Conservation (phyloP, 2,888 invertebrate genomes). For the Drosophila neonasuta region DNA sequence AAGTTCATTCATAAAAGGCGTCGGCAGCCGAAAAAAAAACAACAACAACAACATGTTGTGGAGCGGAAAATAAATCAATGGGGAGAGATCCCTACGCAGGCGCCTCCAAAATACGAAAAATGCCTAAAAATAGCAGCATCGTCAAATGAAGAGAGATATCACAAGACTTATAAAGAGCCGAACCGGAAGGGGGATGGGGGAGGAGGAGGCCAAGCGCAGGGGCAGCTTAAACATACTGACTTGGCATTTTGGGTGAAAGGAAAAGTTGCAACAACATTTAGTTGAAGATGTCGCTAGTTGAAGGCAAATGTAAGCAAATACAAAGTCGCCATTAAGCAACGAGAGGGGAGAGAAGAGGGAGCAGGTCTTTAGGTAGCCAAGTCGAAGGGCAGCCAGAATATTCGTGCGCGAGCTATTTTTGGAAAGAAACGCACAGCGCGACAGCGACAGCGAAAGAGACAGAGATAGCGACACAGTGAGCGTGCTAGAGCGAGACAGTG, state of each 20-base stretch:
- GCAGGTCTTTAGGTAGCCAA: constrained; percentile 1
- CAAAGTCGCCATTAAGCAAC: constrained; percentile 2
- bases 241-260: constrained; percentile 45
- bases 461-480: background rate
- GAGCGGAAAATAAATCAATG: constrained; percentile 50
- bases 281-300: constrained; percentile 35
- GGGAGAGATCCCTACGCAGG: constrained; percentile 42
- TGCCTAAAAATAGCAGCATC: constrained; percentile 44
- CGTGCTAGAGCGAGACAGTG: constrained; percentile 12
- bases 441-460: background rate
- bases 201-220: background rate
- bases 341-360: background rate
- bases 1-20: constrained; percentile 74
- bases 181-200: background rate
- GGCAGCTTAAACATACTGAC: constrained; percentile 36
- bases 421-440: constrained; percentile 36
- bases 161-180: constrained; percentile 38
- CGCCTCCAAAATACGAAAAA: constrained; percentile 41
- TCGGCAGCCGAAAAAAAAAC: constrained; percentile 43
- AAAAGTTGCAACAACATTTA: constrained; percentile 51
- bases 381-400: constrained; percentile 33
- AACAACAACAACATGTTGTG: background rate
- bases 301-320: constrained; percentile 31
- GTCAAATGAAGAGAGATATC: constrained; percentile 36
- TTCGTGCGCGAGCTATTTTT: constrained; percentile 66